Percentiles rank a stretch among this genome's conserved stretches.
phyloP scores from a whole-genome alignment of 1,140 invertebrate species.

The Brachionus rubens region DNA sequence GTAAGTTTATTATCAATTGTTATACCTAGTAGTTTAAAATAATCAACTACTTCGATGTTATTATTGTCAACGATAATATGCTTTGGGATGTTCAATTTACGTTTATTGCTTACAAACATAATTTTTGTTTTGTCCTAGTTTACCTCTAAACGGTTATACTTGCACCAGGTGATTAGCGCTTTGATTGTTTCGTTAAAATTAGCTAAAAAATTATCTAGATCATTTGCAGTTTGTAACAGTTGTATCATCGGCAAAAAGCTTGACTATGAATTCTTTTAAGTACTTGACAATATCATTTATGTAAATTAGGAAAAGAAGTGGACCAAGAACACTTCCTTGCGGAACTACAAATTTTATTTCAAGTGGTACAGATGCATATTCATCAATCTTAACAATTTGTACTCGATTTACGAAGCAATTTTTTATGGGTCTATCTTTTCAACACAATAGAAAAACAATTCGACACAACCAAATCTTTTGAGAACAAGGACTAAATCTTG shows the following conservation, averaged over 20 bases:
- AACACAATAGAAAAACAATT: no score
- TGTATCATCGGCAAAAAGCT: neutral
- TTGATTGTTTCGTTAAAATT: neutral
- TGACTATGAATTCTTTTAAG: neutral
- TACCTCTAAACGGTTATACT: neutral
- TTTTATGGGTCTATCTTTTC: no score
- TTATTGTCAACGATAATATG: neutral
- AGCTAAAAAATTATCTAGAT: neutral
- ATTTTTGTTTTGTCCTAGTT: neutral
- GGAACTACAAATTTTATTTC: neutral
- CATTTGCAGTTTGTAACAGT: neutral
- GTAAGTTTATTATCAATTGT: neutral
- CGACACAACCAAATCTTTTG: no score
- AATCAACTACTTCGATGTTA: neutral
- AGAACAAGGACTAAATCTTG: no score
- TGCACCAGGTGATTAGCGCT: neutral
- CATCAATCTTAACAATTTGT: neutral
- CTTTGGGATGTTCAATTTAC: neutral
- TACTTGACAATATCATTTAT: constrained; percentile 45
- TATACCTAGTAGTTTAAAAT: neutral
- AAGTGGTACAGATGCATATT: neutral
- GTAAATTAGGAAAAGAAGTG: constrained; percentile 44
- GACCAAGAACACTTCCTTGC: constrained; percentile 29
- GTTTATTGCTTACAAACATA: neutral
- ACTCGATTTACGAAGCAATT: neutral